phyloP scores from a whole-genome alignment of 2,113 vertebrate species.

The Dissostichus mawsoni region DNA sequence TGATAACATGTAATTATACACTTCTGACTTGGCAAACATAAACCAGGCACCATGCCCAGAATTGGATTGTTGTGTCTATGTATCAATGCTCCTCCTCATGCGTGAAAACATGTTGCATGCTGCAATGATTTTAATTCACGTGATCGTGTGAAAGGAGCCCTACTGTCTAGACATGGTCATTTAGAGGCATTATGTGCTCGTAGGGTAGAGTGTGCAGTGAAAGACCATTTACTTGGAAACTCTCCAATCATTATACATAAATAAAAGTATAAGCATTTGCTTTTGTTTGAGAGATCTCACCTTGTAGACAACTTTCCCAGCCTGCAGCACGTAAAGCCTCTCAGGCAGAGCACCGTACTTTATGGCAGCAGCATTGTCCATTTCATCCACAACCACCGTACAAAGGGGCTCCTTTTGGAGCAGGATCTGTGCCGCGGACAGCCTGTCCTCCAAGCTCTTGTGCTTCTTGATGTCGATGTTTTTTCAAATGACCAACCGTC shows the following conservation, averaged over 20 bases:
- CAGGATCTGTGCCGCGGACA: conserved; percentile 86
- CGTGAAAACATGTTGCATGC: background rate
- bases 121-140: too few relatives aligned
- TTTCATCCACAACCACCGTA: conserved; percentile 91
- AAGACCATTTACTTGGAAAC: background rate
- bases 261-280: background rate
- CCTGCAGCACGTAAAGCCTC: conserved; percentile 90
- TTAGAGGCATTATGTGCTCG: too few relatives aligned
- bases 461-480: conserved; percentile 90
- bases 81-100: conserved; percentile 6
- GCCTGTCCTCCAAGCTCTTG: conserved; percentile 87
- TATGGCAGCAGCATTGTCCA: conserved; percentile 85
- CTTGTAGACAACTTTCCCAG: conserved; percentile 90
- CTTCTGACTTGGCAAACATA: background rate
- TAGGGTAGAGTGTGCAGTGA: background rate
- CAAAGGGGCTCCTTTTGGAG: conserved; percentile 86
- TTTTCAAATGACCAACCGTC: conserved; percentile 94
- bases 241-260: background rate
- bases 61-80: background rate
- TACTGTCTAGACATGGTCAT: too few relatives aligned
- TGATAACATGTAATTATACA: background rate
- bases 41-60: conserved; percentile 18
- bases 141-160: too few relatives aligned
- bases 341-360: conserved; percentile 91
- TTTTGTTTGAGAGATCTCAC: conserved; percentile 70